Percentiles rank a stretch among this genome's conserved stretches.
phyloP scores from a whole-genome alignment of 2,797 vertebrate genomes.

The Erithacus rubecula region DNA sequence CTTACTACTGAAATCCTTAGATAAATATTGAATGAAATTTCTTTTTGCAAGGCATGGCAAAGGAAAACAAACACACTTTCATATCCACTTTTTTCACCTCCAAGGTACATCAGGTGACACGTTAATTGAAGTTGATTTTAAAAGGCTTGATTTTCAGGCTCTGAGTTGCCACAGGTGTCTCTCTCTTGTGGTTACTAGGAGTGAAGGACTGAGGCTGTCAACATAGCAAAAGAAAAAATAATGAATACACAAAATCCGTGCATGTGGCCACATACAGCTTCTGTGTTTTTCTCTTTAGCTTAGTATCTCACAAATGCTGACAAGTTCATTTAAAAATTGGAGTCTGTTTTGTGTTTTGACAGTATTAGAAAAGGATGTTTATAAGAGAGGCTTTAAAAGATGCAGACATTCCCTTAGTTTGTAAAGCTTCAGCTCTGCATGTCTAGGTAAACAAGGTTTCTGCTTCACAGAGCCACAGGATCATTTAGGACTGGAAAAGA shows the following conservation, averaged over 20 bases:
- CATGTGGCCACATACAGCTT: not conserved
- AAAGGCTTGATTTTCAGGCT: conserved; percentile 42
- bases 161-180: conserved; percentile 67
- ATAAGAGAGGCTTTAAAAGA: not conserved
- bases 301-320: not conserved
- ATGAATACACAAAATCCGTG: not conserved
- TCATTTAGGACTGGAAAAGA: not conserved
- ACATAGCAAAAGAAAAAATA: conserved; percentile 39
- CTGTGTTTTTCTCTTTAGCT: conserved; percentile 25
- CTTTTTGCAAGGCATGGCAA: conserved; percentile 64
- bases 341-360: conserved; percentile 7
- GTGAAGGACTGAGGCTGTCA: not conserved
- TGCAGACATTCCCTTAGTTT: not conserved
- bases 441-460: not conserved
- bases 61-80: conserved; percentile 70
- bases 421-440: not conserved
- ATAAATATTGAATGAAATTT: conserved; percentile 72
- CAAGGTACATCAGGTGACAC: conserved; percentile 47
- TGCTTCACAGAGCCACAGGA: not conserved
- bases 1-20: conserved; percentile 69
- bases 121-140: conserved; percentile 61
- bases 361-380: conserved; percentile 28
- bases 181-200: conserved; percentile 32
- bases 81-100: conserved; percentile 53
- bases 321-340: conserved; percentile 20